Base-by-base conservation (phyloP, 2,113 vertebrate species). In the Cacatua alba region DNA sequence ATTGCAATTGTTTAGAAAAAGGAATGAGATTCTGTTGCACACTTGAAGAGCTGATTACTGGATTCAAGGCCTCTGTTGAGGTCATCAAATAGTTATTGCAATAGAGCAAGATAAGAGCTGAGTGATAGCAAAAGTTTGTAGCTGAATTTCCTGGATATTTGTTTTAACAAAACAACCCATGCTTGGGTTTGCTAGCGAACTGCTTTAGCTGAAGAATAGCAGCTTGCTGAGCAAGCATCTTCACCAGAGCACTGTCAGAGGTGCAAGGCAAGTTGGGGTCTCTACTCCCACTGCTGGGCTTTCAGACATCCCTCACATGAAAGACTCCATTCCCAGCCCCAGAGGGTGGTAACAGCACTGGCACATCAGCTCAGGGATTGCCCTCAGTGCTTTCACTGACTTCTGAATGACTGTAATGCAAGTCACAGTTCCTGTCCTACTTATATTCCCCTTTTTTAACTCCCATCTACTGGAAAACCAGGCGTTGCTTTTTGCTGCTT, bases 31-130 rank as follows among this genome's bases (percentile, higher is more conserved):
- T 90, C 88, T 78, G 55, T 88, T 86, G 86, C 52, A 52, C 62
- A 51, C 59, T 95, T 60, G 65, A 95, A 95, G 77, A 86, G 90
- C 64, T 82, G 86, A 79, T 93, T 93, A 44, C 74, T 37, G 59
- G 78, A 92, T 95, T 92, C 94, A 96, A 96, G 96, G 95, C 86
- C 57, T 26, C 82, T 67, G 59, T 13, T 93, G 94, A 96, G 80
- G 96, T 95, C 95, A 95, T 90, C 88, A 84, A 96, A 88, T 60
- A 86, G 90, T 90, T 96, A 86, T 31, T 94, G 88, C 77, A 93
- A 78, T 39, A 64, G 88, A 82, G 60, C 69, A 65, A 94, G 94
- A 93, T 95, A 96, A 95, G 69, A 82, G 52, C 80, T 5, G 39
- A 95, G 78, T 2, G 63, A 94, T 69, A 95, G 78, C 43, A 59